Percentiles rank a stretch among this genome's conserved stretches.
These are phyloP conservation scores for Eidolon dupreanum DNA, from an alignment of 2,797 vertebrate genomes.

Conservation along the genomic window DNA sequence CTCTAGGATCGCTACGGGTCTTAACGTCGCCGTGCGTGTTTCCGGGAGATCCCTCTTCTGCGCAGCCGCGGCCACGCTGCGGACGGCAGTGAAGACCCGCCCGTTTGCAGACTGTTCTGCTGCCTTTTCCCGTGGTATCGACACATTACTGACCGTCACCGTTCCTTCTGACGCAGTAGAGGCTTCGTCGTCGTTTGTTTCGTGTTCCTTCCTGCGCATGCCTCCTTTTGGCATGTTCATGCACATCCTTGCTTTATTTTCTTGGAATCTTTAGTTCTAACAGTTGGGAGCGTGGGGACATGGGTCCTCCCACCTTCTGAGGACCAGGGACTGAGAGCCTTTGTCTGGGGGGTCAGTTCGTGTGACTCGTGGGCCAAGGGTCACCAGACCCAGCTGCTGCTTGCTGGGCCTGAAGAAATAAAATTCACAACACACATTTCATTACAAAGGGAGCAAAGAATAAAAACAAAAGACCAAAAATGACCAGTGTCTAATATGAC, in stretches of 20 bases:
- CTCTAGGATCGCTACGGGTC: slow-evolving; percentile 88
- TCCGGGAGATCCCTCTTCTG: slow-evolving; percentile 3
- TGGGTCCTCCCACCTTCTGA: rapidly evolving
- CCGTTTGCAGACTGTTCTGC: background rate
- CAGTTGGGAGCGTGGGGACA: background rate
- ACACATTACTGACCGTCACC: background rate
- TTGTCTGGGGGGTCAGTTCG: rapidly evolving
- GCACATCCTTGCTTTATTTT: background rate
- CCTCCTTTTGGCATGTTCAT: rapidly evolving
- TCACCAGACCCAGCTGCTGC: background rate
- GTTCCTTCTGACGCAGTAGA: slow-evolving; percentile 50
- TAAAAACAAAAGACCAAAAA: background rate
- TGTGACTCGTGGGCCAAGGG: background rate
- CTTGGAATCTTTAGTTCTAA: background rate
- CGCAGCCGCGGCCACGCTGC: slow-evolving; percentile 26
- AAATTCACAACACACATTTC: background rate
- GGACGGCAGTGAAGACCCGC: slow-evolving; percentile 49
- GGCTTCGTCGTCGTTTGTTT: slow-evolving; percentile 29
- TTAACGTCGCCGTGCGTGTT: slow-evolving; percentile 22
- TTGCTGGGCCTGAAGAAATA: background rate
- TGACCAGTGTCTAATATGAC: background rate
- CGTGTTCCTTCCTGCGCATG: background rate
- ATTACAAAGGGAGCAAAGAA: background rate
- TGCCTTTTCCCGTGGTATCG: background rate
- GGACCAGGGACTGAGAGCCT: rapidly evolving